Percentiles rank a stretch among this genome's conserved stretches.
Conservation (phyloP, 2,797 vertebrate genomes). For the Sebastiscus albofasciatus region DNA sequence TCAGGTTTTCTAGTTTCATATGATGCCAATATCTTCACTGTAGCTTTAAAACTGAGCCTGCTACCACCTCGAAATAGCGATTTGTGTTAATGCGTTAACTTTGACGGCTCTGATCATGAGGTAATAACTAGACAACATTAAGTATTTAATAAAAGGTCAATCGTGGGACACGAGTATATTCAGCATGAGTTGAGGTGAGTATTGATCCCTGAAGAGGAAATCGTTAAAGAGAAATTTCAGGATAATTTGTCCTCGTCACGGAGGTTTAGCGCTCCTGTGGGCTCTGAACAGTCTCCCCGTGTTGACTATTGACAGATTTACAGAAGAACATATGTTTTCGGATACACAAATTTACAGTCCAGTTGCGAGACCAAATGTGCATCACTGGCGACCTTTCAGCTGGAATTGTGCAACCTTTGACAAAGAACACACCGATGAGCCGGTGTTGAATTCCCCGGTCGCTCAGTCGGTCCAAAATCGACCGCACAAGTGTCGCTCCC, state of each 20-base stretch:
- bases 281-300: not conserved
- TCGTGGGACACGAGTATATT: not conserved
- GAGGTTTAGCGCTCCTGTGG: not conserved
- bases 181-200: not conserved
- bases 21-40: too few relatives aligned
- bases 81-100: too few relatives aligned
- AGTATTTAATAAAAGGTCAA: not conserved
- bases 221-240: not conserved
- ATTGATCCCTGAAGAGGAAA: constrained; percentile 2
- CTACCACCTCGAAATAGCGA: too few relatives aligned
- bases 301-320: constrained; percentile 43
- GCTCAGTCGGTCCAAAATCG: not conserved
- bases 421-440: constrained; percentile 29
- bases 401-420: constrained; percentile 21
- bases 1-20: too few relatives aligned
- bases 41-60: too few relatives aligned
- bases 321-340: constrained; percentile 43
- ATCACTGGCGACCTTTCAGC: constrained; percentile 9
- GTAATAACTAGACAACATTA: not conserved
- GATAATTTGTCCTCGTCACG: not conserved
- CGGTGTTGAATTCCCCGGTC: constrained; percentile 18
- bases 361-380: constrained; percentile 10
- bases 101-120: not conserved
- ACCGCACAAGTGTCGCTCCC: not conserved
- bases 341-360: constrained; percentile 37